Conservation (phyloP, 2,797 vertebrate species). For the Poeciliopsis turneri region DNA sequence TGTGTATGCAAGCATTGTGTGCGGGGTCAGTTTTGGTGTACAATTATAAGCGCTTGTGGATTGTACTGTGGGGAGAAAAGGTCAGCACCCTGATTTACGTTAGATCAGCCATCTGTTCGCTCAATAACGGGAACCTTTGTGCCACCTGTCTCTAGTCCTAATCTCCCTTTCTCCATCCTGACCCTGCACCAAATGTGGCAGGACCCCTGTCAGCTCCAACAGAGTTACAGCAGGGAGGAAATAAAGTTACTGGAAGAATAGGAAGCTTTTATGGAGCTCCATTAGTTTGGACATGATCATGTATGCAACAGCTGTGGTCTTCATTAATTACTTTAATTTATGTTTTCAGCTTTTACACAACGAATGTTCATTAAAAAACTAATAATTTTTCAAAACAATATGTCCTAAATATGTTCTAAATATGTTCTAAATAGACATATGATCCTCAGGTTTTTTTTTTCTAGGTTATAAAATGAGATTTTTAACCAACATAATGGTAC, state of each 20-base stretch:
- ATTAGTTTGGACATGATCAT: background rate
- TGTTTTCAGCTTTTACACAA: background rate
- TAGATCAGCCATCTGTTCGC: conserved; percentile 74
- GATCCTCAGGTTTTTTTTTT: too few species aligned
- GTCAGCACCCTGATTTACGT: conserved; percentile 57
- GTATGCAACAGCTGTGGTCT: background rate
- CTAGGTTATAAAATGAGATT: background rate
- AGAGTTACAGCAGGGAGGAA: conserved; percentile 26
- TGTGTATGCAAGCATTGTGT: conserved; percentile 2
- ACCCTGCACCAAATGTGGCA: conserved; percentile 46
- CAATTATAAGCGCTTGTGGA: conserved; percentile 46
- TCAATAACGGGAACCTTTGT: conserved; percentile 32
- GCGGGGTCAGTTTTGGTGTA: conserved; percentile 42
- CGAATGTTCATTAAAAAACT: background rate
- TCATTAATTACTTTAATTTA: background rate
- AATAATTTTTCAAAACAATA: background rate
- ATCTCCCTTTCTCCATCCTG: conserved; percentile 55
- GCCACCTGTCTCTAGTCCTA: conserved; percentile 69
- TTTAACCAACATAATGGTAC: background rate
- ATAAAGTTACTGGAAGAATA: conserved; percentile 31
- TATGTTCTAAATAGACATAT: background rate
- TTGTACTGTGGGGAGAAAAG: conserved; percentile 60
- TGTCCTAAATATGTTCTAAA: background rate
- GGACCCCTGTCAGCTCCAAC: conserved; percentile 56
- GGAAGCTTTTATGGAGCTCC: background rate